A percentile compares a stretch with the other conserved stretches of the same genome.
phyloP scores from a whole-genome alignment of 2,797 vertebrate species.

The Craterocephalus amniculus region DNA sequence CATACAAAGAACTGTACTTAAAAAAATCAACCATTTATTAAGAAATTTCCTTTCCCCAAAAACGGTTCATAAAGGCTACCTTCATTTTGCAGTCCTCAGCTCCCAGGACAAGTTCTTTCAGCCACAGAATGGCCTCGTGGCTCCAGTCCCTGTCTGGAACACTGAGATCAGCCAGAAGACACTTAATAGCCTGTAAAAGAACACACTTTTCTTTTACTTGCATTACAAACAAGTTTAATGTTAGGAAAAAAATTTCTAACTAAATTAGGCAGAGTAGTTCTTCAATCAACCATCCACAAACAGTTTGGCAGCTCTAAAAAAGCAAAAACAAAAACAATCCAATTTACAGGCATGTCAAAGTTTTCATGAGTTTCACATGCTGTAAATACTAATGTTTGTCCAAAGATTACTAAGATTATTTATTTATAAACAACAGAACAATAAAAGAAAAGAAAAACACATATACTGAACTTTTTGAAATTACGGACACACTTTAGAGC shows the following conservation, averaged over 20 bases:
- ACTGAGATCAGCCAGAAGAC: conserved; percentile 87
- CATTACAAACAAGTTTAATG: neutral
- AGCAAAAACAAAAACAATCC: neutral
- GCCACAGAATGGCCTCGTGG: conserved; percentile 86
- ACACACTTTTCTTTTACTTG: neutral
- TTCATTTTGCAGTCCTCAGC: conserved; percentile 88
- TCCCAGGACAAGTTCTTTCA: conserved; percentile 85
- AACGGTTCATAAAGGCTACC: conserved; percentile 84
- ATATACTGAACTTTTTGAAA: too few species aligned
- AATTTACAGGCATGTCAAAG: neutral
- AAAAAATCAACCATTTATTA: conserved; percentile 3
- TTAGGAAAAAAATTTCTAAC: too few species aligned
- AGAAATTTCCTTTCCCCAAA: neutral
- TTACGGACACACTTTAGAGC: too few species aligned
- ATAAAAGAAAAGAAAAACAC: too few species aligned
- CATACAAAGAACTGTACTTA: neutral
- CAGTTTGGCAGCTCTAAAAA: neutral
- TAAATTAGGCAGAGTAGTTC: neutral
- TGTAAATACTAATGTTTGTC: too few species aligned
- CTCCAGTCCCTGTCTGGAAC: conserved; percentile 88
- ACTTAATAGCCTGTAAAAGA: conserved; percentile 86
- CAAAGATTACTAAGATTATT: neutral
- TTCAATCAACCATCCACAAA: neutral
- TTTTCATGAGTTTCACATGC: neutral
- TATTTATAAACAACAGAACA: too few species aligned